Conservation (phyloP, 2,888 invertebrate genomes). For the Charanyca ferruginea region DNA sequence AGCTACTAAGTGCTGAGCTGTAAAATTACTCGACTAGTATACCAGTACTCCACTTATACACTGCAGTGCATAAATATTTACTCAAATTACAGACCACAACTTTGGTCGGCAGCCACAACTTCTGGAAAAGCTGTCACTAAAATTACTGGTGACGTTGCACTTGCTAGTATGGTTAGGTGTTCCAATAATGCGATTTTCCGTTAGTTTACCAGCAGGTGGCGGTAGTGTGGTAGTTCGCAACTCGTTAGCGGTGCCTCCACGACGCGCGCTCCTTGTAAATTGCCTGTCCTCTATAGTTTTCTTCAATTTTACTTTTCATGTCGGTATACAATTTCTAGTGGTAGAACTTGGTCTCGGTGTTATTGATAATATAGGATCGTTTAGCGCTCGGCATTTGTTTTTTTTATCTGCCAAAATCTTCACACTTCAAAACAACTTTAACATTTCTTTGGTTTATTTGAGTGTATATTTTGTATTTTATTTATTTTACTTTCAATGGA, state of each 20-base stretch:
- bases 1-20: background rate
- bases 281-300: constrained; percentile 65
- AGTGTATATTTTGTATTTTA: background rate
- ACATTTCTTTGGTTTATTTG: background rate
- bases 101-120: constrained; percentile 24
- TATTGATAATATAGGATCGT: constrained; percentile 20
- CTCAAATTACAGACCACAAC: constrained; percentile 39
- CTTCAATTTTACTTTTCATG: constrained; percentile 54
- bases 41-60: constrained; percentile 5
- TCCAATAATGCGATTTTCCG: constrained; percentile 71
- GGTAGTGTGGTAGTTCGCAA: constrained; percentile 66
- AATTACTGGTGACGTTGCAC: constrained; percentile 47
- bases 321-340: constrained; percentile 46
- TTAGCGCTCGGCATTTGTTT: background rate
- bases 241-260: constrained; percentile 69
- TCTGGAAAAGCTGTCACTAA: constrained; percentile 44
- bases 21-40: constrained; percentile 6
- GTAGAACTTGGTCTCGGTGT: constrained; percentile 28
- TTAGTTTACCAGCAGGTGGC: constrained; percentile 68
- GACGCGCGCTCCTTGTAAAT: constrained; percentile 64
- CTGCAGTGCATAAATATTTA: constrained; percentile 32
- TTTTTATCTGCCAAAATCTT: background rate
- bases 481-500: background rate
- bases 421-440: background rate
- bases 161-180: constrained; percentile 55